Percentiles rank a stretch among this genome's conserved stretches.
These are phyloP conservation scores for Schizopygopsis pylzovi DNA, from an alignment of 2,797 vertebrate genomes.

Conservation along the genomic window DNA sequence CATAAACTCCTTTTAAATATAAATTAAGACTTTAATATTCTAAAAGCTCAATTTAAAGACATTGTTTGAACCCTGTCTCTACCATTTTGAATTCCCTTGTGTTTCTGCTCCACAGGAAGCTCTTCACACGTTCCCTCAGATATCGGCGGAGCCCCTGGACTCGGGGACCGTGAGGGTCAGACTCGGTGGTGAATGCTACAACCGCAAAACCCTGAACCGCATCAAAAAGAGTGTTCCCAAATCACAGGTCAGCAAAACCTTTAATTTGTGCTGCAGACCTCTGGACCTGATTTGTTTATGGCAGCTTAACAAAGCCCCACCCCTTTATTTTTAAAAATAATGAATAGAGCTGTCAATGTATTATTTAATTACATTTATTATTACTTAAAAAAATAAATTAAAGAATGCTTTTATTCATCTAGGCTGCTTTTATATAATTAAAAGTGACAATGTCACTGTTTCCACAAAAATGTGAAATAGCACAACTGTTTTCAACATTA, in stretches of 20 bases:
- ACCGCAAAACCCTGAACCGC: constrained; percentile 92
- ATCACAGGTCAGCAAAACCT: constrained; percentile 80
- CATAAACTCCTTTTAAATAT: too few species aligned
- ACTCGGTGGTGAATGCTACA: constrained; percentile 88
- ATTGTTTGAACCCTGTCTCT: not conserved
- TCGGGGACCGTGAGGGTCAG: constrained; percentile 82
- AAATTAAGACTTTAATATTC: not conserved
- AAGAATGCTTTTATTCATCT: not conserved
- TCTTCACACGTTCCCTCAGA: constrained; percentile 76
- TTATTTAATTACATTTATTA: too few species aligned
- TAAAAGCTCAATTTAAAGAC: not conserved
- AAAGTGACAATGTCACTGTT: not conserved
- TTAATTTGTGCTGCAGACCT: not conserved
- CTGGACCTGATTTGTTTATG: not conserved
- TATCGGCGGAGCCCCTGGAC: constrained; percentile 80
- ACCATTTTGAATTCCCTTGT: not conserved
- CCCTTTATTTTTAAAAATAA: not conserved
- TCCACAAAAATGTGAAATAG: not conserved
- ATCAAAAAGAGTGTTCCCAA: constrained; percentile 90
- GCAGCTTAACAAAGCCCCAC: not conserved
- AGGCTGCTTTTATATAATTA: not conserved
- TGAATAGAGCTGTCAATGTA: not conserved
- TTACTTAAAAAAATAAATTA: too few species aligned
- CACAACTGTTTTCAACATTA: not conserved
- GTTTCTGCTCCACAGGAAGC: constrained; percentile 76